These are phyloP conservation scores for Acyrthosiphon pisum DNA, from an alignment of 1,140 invertebrate species.

Conservation along the genomic window DNA sequence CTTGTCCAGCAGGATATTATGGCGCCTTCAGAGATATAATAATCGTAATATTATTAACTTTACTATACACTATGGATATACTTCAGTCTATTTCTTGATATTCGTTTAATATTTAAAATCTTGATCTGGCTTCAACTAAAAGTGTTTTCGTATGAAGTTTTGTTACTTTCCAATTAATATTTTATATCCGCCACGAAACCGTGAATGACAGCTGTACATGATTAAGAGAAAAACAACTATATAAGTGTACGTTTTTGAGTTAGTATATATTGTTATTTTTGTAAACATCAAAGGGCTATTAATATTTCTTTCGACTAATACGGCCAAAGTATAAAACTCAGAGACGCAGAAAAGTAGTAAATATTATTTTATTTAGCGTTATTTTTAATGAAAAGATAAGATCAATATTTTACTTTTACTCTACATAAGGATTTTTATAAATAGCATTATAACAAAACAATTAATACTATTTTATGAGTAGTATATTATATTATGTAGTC, in stretches of 20 bases:
- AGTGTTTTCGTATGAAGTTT: background rate
- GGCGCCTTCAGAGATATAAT: background rate
- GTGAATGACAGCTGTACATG: background rate
- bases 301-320: background rate
- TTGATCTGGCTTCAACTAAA: background rate
- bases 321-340: background rate
- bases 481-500: background rate
- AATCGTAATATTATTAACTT: background rate
- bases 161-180: conserved; percentile 6
- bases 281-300: background rate
- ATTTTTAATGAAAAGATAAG: background rate
- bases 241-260: background rate
- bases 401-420: conserved; percentile 10
- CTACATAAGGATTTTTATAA: background rate
- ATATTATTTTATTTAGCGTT: background rate
- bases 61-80: background rate
- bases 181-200: background rate
- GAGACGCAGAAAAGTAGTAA: background rate
- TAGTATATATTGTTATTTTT: conserved; percentile 1
- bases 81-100: background rate
- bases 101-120: background rate
- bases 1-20: background rate
- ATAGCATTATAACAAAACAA: background rate
- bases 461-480: background rate
- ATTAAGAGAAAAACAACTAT: background rate